Percentiles rank a stretch among this genome's conserved stretches.
These are phyloP conservation scores for Drosophila barbarae DNA, from an alignment of 2,888 invertebrate genomes.

Conservation along the genomic window DNA sequence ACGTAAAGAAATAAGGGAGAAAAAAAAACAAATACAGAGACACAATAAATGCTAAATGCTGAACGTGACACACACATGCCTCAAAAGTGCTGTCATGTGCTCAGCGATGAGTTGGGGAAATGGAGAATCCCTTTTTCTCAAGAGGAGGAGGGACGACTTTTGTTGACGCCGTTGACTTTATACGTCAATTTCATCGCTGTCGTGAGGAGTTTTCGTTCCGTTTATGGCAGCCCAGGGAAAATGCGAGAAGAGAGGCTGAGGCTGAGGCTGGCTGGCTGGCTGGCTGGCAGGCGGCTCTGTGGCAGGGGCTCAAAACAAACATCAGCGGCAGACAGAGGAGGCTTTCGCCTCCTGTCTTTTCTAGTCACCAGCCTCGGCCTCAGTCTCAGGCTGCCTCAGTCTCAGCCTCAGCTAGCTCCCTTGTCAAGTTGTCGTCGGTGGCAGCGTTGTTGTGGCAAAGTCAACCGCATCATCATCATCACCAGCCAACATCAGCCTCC, in stretches of 20 bases:
- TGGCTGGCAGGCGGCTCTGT: conserved; percentile 1
- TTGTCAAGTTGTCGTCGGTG: conserved; percentile 63
- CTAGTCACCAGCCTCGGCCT: conserved; percentile 58
- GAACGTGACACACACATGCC: conserved; percentile 62
- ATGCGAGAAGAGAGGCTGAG: conserved; percentile 15
- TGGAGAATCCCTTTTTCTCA: conserved; percentile 6
- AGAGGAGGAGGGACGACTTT: conserved; percentile 13
- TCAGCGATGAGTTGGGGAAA: conserved; percentile 40
- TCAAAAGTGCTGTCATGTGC: conserved; percentile 61
- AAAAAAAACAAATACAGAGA: conserved; percentile 45
- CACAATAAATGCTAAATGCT: conserved; percentile 70
- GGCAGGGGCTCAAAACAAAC: conserved; percentile 51
- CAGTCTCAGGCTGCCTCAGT: conserved; percentile 26
- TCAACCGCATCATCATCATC: conserved; percentile 45
- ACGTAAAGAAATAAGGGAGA: conserved; percentile 2
- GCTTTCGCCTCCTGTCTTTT: conserved; percentile 70
- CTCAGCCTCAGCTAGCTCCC: conserved; percentile 44
- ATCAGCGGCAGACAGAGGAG: conserved; percentile 50
- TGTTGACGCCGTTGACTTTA: conserved; percentile 66
- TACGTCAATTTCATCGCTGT: conserved; percentile 66
- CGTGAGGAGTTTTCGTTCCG: conserved; percentile 55
- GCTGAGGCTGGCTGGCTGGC: background rate
- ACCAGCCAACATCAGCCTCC: conserved; percentile 11
- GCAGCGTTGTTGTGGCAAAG: conserved; percentile 42
- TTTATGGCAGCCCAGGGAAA: conserved; percentile 54